Percentiles rank a stretch among this genome's conserved stretches.
These are phyloP conservation scores for Lineus longissimus DNA, from an alignment of 1,140 invertebrate species.

Conservation along the genomic window DNA sequence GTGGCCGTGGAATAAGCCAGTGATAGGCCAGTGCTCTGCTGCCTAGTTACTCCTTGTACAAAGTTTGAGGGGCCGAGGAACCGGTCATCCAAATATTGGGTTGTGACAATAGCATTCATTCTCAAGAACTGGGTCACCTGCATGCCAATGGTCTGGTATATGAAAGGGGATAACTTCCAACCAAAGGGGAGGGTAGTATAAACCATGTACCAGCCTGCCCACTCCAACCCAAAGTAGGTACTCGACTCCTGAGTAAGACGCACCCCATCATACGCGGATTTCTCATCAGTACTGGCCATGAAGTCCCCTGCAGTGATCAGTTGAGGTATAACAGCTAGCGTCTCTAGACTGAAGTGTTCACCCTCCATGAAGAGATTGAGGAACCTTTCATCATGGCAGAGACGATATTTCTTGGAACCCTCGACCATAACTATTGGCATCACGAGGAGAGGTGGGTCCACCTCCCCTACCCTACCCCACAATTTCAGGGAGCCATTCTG, in stretches of 20 bases:
- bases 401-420: background rate
- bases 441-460: background rate
- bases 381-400: conserved; percentile 15
- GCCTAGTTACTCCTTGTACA: background rate
- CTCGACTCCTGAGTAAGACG: background rate
- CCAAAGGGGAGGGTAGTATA: background rate
- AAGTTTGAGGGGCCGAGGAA: background rate
- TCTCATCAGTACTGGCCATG: conserved; percentile 15
- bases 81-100: background rate
- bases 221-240: background rate
- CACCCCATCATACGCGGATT: background rate
- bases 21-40: background rate
- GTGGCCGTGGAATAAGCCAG: background rate
- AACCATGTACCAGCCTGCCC: background rate
- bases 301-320: conserved; percentile 3
- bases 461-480: background rate
- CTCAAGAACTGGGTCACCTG: background rate
- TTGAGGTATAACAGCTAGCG: conserved; percentile 5
- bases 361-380: conserved; percentile 12
- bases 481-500: too few relatives aligned
- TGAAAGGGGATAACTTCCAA: background rate
- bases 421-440: background rate
- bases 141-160: conserved; percentile 2
- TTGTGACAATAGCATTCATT: background rate
- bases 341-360: conserved; percentile 14